Evolutionary conservation across 2,797 vertebrate species (phyloP), one percentile per base, ranked within the genome.

Genomic region (Taeniopygia guttata): DNA sequence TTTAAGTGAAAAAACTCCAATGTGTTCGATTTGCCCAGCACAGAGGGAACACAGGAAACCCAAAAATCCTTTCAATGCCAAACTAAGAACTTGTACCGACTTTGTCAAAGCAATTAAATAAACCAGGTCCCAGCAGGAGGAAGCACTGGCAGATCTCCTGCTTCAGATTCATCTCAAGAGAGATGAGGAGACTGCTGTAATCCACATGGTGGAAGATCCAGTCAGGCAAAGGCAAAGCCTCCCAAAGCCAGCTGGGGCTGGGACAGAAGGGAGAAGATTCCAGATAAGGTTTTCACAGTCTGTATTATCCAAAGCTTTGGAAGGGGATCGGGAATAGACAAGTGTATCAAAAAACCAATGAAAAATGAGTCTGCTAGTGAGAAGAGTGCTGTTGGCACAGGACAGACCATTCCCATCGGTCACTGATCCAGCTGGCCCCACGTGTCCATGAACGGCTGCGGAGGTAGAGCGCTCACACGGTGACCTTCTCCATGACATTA

Each of bases 401-500:
- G 56, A 54, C 87, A 88, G 68, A 49, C 59, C n/a, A 26, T 42
- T 86, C 54, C 18, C 1, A 7, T 43, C 2, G n/a, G 75, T 15
- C 9, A 46, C 94, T 80, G 92, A 87, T 79, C 94, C 96, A 94
- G 94, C 80, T 83, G 88, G 96, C 83, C 23, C 56, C 8, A 1
- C 4, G 4, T 22, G 40, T 45, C 74, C 27, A 3, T 8, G 34
- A 77, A 27, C 10, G 30, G 55, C n/a, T 22, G 17, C 2, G 4
- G 81, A 94, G 80, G 87, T 22, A 68, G 72, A 21, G 38, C 19
- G 55, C 88, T 98, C 97, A 98, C 72, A 98, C 97, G 4, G 98
- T 96, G 30, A 99, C 98, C 87, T 99, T 99, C 96, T 99, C 98
- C 32, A 99, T 98, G 58, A 98, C 98, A 1, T 98, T 95, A 60